Evolutionary conservation across 2,797 vertebrate species (phyloP).

Genomic region (Remorina albescens): DNA sequence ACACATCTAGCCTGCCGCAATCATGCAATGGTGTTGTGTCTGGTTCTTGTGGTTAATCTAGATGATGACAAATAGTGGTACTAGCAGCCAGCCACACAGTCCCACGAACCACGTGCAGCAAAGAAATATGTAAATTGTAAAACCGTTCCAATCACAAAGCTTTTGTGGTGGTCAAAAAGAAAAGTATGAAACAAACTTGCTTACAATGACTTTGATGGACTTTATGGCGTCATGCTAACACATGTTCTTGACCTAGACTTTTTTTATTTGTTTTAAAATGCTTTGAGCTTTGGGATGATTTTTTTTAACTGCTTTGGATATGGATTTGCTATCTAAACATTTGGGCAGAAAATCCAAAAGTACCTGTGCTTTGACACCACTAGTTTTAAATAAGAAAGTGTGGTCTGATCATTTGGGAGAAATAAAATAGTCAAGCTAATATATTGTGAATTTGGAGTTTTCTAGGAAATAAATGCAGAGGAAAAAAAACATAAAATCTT

Average conservation of each 20-base stretch:
- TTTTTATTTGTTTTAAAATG: no score
- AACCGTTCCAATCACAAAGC: background rate
- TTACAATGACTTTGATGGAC: no score
- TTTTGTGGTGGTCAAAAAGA: background rate
- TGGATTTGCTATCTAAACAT: background rate
- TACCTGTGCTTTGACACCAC: no score
- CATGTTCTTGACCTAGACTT: no score
- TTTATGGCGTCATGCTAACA: no score
- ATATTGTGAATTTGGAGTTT: no score
- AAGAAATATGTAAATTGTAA: background rate
- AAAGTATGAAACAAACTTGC: background rate
- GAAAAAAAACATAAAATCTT: background rate
- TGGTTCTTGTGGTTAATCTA: conserved; percentile 39
- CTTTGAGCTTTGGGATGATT: no score
- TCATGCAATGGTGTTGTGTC: conserved; percentile 44
- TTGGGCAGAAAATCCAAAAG: background rate
- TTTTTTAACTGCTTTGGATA: background rate
- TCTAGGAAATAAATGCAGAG: background rate
- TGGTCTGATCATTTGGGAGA: no score
- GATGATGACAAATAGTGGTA: conserved; percentile 50
- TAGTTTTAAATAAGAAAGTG: no score
- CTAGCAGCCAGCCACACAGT: background rate
- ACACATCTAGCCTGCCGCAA: conserved; percentile 46
- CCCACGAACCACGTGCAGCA: background rate
- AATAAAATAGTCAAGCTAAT: no score